Base-by-base conservation (phyloP, 2,888 invertebrate genomes). In the Scaptomyza polygonia region DNA sequence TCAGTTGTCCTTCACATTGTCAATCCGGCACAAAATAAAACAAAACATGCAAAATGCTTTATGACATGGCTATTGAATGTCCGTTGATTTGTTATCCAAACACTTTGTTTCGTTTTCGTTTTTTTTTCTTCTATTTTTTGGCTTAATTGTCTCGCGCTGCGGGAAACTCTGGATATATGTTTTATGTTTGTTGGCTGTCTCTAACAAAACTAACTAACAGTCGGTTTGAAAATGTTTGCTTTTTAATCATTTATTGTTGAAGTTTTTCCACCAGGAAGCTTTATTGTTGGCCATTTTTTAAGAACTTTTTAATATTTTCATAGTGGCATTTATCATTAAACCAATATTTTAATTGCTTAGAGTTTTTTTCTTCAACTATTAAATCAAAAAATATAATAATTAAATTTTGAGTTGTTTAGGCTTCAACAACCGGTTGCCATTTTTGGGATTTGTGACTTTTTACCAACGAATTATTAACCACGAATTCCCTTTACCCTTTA, bases 41-140 rank as follows among this genome's bases (percentile, higher is more conserved):
- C 34, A 47, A 49, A 36, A 27, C 25, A 42, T 18, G 9, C 5
- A 43, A 42, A 39, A 86, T 84, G 77, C 75, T 79, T 79, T 84
- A 88, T 84, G 84, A 75, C 88, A 88, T 86, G 72, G 72, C 84
- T 68, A 84, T 88, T 80, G 88, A 84, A 86, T 77, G 68, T 65
- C 64, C 64, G 78, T 77, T 86, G 84, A 84, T 84, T 84, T 84
- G 72, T 67, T 77, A 72, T 72, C 53, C 57, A 62, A 74, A 72
- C 65, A 56, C 52, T 67, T 49, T 65, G 59, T 52, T 18, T 12
- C 21, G 36, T 14, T 29, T 36, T 52, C 44, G 34, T 25, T 54
- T 45, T 52, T 30, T 27, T n/a, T 30, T n/a, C 39, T 52, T 29
- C n/a, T n/a, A n/a, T n/a, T n/a, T n/a, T n/a, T n/a, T n/a, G n/a